phyloP scores from a whole-genome alignment of 2,113 vertebrate genomes.

The Zosterops borbonicus region DNA sequence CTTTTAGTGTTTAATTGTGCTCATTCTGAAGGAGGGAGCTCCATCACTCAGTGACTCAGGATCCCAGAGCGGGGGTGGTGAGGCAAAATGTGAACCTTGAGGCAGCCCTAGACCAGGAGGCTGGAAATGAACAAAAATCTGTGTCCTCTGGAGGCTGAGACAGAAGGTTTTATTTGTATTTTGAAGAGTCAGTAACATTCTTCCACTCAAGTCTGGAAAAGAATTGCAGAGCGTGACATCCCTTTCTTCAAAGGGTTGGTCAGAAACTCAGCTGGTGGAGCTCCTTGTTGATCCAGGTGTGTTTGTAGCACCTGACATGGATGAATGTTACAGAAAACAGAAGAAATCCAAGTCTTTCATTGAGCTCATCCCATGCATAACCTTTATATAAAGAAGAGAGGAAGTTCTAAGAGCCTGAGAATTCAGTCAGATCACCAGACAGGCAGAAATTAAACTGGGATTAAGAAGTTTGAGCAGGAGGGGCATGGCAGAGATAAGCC shows the following conservation, averaged over 20 bases:
- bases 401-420: fast-evolving
- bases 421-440: background rate
- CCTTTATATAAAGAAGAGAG: background rate
- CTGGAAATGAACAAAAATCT: background rate
- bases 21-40: background rate
- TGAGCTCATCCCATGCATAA: background rate
- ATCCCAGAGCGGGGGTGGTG: background rate
- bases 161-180: background rate
- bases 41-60: background rate
- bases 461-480: background rate
- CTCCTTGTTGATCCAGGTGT: background rate
- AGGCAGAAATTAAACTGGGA: background rate
- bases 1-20: background rate
- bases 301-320: background rate
- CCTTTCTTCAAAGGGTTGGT: background rate
- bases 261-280: background rate
- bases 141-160: background rate
- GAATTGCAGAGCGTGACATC: background rate
- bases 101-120: background rate
- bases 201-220: background rate
- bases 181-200: background rate
- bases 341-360: background rate
- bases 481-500: background rate
- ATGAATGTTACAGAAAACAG: fast-evolving
- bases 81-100: background rate